These are phyloP conservation scores for Agrilus planipennis DNA, from an alignment of 1,140 invertebrate genomes.

Conservation along the genomic window DNA sequence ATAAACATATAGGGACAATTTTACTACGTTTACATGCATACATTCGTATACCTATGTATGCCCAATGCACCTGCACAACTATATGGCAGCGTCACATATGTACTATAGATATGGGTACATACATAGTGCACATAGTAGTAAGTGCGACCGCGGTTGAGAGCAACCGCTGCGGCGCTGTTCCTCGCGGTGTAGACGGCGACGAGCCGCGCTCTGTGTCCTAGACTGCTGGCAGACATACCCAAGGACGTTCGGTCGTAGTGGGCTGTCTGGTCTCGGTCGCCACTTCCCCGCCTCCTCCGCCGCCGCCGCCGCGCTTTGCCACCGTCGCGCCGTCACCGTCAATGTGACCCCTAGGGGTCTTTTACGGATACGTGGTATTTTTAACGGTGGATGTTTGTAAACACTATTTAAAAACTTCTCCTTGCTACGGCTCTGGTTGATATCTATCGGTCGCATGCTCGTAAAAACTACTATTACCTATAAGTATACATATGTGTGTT, in stretches of 20 bases:
- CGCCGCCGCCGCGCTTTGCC: neutral
- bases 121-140: too few relatives aligned
- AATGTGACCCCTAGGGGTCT: slow-evolving; percentile 9
- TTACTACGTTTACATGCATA: too few relatives aligned
- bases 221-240: slow-evolving; percentile 10
- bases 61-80: too few relatives aligned
- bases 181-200: slow-evolving; percentile 1
- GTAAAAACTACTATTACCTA: too few relatives aligned
- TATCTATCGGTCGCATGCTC: neutral
- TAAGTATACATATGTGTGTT: too few relatives aligned
- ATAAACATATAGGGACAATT: too few relatives aligned
- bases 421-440: neutral
- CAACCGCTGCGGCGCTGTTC: neutral
- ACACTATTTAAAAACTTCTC: too few relatives aligned
- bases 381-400: too few relatives aligned
- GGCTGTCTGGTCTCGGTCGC: slow-evolving; percentile 5
- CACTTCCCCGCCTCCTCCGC: neutral
- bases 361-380: too few relatives aligned
- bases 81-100: too few relatives aligned
- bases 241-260: slow-evolving; percentile 7
- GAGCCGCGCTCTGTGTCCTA: slow-evolving; percentile 4
- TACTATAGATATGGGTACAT: too few relatives aligned
- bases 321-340: slow-evolving; percentile 1
- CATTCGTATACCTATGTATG: too few relatives aligned
- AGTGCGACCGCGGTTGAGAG: neutral